phyloP scores from a whole-genome alignment of 2,113 vertebrate genomes.

The Grantiella picta region DNA sequence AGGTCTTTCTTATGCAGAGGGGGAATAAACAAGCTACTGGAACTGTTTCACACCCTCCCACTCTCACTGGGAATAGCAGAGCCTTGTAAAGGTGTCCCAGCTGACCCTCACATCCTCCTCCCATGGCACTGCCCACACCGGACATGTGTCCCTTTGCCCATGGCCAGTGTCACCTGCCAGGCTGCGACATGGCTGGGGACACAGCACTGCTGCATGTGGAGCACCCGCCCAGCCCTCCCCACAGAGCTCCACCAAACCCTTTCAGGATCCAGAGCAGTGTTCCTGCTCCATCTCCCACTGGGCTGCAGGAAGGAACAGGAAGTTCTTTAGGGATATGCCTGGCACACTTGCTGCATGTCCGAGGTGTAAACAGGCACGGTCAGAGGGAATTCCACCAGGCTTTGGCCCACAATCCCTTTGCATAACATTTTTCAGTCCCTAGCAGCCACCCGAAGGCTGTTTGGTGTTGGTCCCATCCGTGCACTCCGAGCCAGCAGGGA shows the following conservation, averaged over 20 bases:
- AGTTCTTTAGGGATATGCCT: neutral
- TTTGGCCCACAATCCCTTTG: neutral
- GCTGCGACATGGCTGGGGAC: neutral
- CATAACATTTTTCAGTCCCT: neutral
- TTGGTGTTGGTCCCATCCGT: neutral
- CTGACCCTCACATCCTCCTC: neutral
- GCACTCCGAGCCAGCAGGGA: neutral
- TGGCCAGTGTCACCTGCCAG: neutral
- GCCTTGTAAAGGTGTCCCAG: neutral
- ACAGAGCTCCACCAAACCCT: neutral
- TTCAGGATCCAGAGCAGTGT: neutral
- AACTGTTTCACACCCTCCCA: neutral
- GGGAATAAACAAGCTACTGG: neutral
- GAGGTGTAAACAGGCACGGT: rapidly evolving
- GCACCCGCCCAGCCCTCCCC: neutral
- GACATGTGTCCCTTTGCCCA: no score
- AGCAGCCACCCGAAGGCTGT: neutral
- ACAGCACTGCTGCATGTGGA: neutral
- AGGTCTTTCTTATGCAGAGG: neutral
- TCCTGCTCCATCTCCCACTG: neutral
- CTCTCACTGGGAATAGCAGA: neutral
- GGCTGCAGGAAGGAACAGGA: neutral
- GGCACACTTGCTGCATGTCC: rapidly evolving
- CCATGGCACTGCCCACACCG: neutral
- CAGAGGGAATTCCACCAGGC: neutral